Base-by-base conservation (phyloP, 1,140 invertebrate species). In the Pogonomyrmex barbatus region DNA sequence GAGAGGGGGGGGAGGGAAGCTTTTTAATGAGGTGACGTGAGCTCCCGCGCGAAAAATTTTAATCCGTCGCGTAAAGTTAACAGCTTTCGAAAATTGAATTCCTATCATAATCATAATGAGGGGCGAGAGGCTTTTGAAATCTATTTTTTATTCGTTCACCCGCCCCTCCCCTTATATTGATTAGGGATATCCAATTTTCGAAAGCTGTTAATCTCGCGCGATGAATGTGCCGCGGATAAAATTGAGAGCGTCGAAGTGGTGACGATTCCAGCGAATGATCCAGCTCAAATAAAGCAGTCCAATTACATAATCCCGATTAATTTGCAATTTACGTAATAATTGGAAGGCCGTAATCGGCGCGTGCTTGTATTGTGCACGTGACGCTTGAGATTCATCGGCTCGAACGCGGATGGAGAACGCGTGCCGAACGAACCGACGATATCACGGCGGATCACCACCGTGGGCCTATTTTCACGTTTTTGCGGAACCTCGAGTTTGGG, bases 381-480 rank as follows among this genome's bases (percentile, higher is more conserved):
- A 54, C 10, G 14, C 42, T 47, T n/a, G 42, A 78, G 47, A 54
- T 75, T n/a, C 36, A 30, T 17, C 42, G 2, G 24, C 24, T 24
- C 24, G 24, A 24, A 0, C 24, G 24, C 24, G 24, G 24, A 36
- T 63, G 50, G 9, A 9, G 42, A 68, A 24, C 24, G 24, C 24
- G 24, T 24, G 24, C 1, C 30, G 50, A 14, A 5, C 10, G 47
- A 47, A 36, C 24, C 2, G 47, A 52, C 30, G 12, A 42, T 12
- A n/a, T 45, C 36, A 30, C 4, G 39, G 24, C 24, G 17, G 14
- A 45, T 70, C n/a, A 39, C 12, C 47, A 17, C 9, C 12, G 24
- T 42, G 47, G 12, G 12, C 5, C 4, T 68, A 68, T 68, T 56
- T 79, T 82, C 14, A 39, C 67, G 30, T 71, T n/a, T n/a, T n/a